Evolutionary conservation across 1,140 invertebrate species (phyloP).

Genomic region (Acromyrmex heyeri): DNA sequence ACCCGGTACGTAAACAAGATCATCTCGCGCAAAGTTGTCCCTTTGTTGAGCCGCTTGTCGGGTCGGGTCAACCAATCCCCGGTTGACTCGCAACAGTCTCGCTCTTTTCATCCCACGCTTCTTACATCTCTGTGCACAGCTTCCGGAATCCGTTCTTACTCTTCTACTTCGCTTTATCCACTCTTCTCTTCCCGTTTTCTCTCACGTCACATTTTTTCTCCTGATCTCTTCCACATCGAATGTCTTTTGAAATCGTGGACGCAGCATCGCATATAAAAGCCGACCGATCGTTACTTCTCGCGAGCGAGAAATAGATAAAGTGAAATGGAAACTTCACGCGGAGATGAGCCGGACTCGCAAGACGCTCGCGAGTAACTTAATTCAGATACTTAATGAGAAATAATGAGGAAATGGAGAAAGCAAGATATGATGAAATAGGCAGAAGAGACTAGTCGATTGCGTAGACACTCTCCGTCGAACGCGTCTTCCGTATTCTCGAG

Average conservation of each 20-base stretch:
- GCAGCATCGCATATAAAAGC: constrained; percentile 4
- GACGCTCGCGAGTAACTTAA: neutral
- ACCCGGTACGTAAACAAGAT: constrained; percentile 90
- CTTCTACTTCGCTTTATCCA: neutral
- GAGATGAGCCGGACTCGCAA: neutral
- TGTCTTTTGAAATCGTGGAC: constrained; percentile 39
- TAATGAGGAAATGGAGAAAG: constrained; percentile 37
- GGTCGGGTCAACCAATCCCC: neutral
- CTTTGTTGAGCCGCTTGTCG: constrained; percentile 39
- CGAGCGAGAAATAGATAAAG: neutral
- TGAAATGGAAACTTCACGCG: neutral
- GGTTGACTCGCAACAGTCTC: constrained; percentile 6
- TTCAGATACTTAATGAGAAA: neutral
- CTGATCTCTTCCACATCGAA: neutral
- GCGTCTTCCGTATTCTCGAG: constrained; percentile 33
- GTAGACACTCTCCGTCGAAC: constrained; percentile 35
- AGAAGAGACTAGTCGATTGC: constrained; percentile 33
- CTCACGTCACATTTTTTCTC: neutral
- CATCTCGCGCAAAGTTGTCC: constrained; percentile 64
- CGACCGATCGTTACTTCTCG: neutral
- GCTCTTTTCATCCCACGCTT: constrained; percentile 16
- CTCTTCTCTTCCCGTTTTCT: neutral
- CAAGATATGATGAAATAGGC: constrained; percentile 37
- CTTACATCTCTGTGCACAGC: neutral
- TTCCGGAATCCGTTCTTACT: constrained; percentile 20